Percentiles rank a stretch among this genome's conserved stretches.
phyloP scores from a whole-genome alignment of 2,888 invertebrate genomes.

The Tiliacea aurago region DNA sequence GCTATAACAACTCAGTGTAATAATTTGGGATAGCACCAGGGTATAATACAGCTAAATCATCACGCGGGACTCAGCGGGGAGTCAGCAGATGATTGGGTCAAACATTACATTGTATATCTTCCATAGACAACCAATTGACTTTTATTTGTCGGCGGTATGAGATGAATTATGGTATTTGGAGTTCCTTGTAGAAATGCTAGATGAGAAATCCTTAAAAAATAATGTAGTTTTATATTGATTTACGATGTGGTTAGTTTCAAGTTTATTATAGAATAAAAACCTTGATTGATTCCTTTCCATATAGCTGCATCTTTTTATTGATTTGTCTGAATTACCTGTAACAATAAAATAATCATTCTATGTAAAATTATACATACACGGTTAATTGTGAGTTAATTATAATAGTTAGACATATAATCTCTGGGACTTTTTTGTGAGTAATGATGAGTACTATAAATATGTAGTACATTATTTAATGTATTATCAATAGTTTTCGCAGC shows the following conservation, averaged over 20 bases:
- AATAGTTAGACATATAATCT: too few species aligned
- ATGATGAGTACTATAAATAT: too few species aligned
- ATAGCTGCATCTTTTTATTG: background rate
- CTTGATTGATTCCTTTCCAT: background rate
- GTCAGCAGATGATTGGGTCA: slow-evolving; percentile 55
- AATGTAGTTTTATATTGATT: background rate
- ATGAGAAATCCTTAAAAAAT: background rate
- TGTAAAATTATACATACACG: background rate
- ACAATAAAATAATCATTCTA: slow-evolving; percentile 20
- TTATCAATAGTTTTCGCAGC: too few species aligned
- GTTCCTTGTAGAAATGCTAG: slow-evolving; percentile 4
- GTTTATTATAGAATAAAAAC: slow-evolving; percentile 12
- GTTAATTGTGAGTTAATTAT: too few species aligned
- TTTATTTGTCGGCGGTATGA: slow-evolving; percentile 51
- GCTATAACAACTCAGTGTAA: slow-evolving; percentile 2
- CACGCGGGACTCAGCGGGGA: slow-evolving; percentile 55
- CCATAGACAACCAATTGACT: slow-evolving; percentile 63
- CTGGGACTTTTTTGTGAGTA: too few species aligned
- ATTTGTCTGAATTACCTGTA: slow-evolving; percentile 40
- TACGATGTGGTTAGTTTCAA: background rate
- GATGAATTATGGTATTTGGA: slow-evolving; percentile 45
- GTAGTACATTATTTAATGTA: too few species aligned
- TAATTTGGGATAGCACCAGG: slow-evolving; percentile 24
- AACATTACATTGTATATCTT: slow-evolving; percentile 55
- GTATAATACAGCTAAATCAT: slow-evolving; percentile 60